phyloP scores from a whole-genome alignment of 2,797 vertebrate genomes.

The Chiloscyllium punctatum region DNA sequence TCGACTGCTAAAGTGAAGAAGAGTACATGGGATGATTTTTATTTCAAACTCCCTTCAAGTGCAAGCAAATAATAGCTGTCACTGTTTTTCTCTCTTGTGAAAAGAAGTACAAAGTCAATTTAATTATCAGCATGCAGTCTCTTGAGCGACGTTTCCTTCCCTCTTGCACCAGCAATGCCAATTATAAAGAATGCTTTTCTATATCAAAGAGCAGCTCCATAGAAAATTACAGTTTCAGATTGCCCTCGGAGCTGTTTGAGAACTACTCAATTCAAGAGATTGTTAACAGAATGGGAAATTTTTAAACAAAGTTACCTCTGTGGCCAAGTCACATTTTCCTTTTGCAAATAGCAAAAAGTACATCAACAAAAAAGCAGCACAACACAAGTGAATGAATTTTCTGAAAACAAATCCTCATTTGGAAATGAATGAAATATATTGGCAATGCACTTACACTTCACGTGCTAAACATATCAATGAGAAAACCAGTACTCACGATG shows the following conservation, averaged over 20 bases:
- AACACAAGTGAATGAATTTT: not conserved
- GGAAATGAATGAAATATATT: not conserved
- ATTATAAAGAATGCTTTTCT: not conserved
- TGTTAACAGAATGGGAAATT: not conserved
- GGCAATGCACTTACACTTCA: not conserved
- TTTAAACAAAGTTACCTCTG: not conserved
- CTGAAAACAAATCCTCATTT: not conserved
- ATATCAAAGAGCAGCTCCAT: not conserved
- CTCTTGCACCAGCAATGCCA: not conserved
- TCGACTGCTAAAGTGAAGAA: not conserved
- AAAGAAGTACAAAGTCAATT: not conserved
- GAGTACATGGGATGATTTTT: not conserved
- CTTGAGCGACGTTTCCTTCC: not conserved
- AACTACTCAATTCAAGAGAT: not conserved
- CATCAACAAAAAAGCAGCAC: not conserved
- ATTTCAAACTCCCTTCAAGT: not conserved
- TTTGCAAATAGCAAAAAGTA: not conserved
- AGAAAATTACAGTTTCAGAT: not conserved
- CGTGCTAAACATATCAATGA: not conserved
- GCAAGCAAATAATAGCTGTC: not conserved
- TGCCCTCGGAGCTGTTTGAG: not conserved
- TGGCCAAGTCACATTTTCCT: not conserved
- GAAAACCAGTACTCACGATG: not conserved
- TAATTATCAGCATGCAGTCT: not conserved
- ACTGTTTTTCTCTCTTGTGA: not conserved